Base-by-base conservation (phyloP, 2,113 vertebrate genomes). In the Leptobrachium leishanense region DNA sequence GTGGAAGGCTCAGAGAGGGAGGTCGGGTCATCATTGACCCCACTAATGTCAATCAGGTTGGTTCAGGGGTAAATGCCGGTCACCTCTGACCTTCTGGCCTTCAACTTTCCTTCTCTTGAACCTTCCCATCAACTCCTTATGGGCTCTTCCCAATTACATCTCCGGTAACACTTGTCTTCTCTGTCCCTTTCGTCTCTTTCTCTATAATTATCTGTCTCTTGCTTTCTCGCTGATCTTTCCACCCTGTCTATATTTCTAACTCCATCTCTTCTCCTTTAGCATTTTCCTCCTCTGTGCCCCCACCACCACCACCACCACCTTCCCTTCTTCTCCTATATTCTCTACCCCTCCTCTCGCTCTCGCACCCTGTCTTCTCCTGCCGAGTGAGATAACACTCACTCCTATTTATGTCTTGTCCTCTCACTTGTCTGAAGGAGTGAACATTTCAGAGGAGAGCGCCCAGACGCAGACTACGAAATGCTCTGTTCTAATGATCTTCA, bases 381-480 rank as follows among this genome's bases (percentile, higher is more conserved):
- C 42, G 70, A 68, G 77, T 79, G 77, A 40, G 77, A 73, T 79
- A 73, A 73, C 77, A 79, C 69, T 44, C 31, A 69, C 62, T 79
- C 77, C 77, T 79, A 79, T 79, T 79, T 79, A 79, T 41, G 70
- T 79, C 70, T 79, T 46, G 41, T 54, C 65, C 70, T 79, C 69
- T 12, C 70, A 67, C 70, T 67, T 79, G 77, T 73, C 62, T 46
- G 70, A 43, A 73, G 69, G 62, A 79, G 70, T 73, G 77, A 73
- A 67, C 12, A 62, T 67, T 59, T 13, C 39, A 72, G 77, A 62
- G 41, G 6, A 44, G 12, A 53, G 43, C 6, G 43, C 57, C 64
- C 43, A 41, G 57, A 31, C 53, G 46, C 5, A 3, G 15, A 42
- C 20, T 59, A 41, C 15, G 50, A 62, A 71, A 39, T 43, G 40